These are phyloP conservation scores for Sphenopsis melanotis DNA, from an alignment of 2,797 vertebrate genomes.

Conservation along the genomic window DNA sequence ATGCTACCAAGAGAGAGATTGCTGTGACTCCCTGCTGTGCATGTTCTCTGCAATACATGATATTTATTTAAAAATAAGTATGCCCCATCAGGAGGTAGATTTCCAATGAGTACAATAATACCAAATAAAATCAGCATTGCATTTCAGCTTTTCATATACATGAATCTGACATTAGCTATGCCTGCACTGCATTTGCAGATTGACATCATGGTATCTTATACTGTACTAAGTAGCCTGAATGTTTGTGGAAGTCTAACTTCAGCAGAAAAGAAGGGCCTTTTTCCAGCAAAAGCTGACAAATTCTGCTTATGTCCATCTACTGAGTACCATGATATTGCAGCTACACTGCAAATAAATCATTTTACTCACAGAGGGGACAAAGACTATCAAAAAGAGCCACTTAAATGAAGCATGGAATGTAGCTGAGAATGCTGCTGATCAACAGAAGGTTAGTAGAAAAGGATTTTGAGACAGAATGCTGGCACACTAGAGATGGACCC, in stretches of 20 bases:
- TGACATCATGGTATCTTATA: background rate
- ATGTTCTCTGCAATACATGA: slow-evolving; percentile 1
- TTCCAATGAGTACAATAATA: background rate
- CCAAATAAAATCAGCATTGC: background rate
- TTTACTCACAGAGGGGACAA: background rate
- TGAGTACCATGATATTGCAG: background rate
- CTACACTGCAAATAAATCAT: background rate
- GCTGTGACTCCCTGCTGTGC: background rate
- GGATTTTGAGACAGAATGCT: background rate
- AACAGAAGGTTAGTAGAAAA: background rate
- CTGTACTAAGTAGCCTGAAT: background rate
- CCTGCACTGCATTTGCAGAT: background rate
- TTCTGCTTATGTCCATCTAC: background rate
- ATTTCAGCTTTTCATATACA: background rate
- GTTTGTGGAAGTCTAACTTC: background rate
- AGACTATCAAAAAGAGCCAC: background rate
- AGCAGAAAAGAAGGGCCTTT: background rate
- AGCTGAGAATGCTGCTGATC: background rate
- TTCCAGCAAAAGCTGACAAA: background rate
- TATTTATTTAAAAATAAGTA: slow-evolving; percentile 54
- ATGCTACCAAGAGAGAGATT: background rate
- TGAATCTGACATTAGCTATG: background rate
- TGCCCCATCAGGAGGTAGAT: background rate
- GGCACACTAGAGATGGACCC: background rate
- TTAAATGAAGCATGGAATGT: background rate